Evolutionary conservation across 2,797 vertebrate genomes (phyloP).

Genomic region (Poecilia gillii): DNA sequence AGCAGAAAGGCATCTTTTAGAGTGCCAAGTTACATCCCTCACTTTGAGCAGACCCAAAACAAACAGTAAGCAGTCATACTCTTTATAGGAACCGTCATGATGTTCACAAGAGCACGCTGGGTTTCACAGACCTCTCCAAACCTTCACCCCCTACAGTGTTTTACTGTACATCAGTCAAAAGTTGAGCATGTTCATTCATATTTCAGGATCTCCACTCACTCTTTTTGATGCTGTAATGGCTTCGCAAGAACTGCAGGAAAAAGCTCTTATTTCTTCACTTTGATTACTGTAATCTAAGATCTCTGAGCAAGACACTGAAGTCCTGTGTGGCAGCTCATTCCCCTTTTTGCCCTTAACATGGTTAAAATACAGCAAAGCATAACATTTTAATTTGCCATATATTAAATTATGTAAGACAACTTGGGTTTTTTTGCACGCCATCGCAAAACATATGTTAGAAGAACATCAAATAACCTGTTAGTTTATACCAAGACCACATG

Average conservation of each 20-base stretch:
- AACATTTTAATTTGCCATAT: background rate
- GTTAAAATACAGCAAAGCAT: background rate
- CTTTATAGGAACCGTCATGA: background rate
- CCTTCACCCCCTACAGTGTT: background rate
- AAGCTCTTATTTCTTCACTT: background rate
- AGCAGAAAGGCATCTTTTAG: slow-evolving; percentile 28
- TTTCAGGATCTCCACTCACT: slow-evolving; percentile 4
- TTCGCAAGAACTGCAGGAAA: background rate
- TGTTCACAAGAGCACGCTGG: slow-evolving; percentile 10
- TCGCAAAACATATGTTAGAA: background rate
- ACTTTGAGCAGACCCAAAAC: slow-evolving; percentile 14
- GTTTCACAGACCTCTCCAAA: slow-evolving; percentile 18
- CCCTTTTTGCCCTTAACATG: background rate
- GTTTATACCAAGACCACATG: background rate
- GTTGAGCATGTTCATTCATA: slow-evolving; percentile 36
- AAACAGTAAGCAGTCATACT: slow-evolving; percentile 3
- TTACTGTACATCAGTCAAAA: slow-evolving; percentile 15
- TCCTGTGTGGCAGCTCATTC: background rate
- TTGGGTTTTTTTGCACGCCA: background rate
- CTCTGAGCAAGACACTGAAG: background rate
- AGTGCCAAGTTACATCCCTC: slow-evolving; percentile 19
- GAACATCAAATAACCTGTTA: background rate
- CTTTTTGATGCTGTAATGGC: background rate
- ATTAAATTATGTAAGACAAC: background rate
- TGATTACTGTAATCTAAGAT: background rate